A percentile compares a stretch with the other conserved stretches of the same genome.
Evolutionary conservation across 2,113 vertebrate genomes (phyloP).

Genomic region (Phaethornis superciliosus): DNA sequence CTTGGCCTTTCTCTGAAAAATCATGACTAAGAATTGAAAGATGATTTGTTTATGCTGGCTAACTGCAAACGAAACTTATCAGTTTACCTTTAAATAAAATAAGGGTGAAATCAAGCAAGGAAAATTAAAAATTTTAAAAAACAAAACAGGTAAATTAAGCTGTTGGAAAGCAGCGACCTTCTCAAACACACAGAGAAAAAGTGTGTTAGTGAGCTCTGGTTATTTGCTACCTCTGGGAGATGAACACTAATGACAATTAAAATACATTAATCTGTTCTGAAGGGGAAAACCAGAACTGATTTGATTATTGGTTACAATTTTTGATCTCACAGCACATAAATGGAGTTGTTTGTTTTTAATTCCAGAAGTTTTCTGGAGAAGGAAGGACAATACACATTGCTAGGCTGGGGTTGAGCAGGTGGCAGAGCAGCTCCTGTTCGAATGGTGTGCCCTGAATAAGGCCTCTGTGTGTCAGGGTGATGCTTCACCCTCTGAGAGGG

Average conservation of each 20-base stretch:
- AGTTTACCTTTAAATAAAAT: background rate
- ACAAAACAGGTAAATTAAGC: background rate
- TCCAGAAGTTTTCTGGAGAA: background rate
- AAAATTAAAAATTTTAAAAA: background rate
- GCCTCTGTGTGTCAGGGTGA: background rate
- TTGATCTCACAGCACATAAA: accelerated
- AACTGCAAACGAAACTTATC: background rate
- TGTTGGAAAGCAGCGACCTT: background rate
- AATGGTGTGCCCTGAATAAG: background rate
- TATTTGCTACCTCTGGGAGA: background rate
- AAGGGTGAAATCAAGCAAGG: background rate
- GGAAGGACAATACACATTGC: background rate
- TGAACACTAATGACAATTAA: background rate
- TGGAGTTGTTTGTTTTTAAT: background rate
- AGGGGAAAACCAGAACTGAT: background rate
- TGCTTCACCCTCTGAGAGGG: background rate
- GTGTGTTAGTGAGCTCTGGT: background rate
- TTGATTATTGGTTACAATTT: background rate
- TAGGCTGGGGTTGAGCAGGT: background rate
- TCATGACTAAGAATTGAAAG: background rate
- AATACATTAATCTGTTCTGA: background rate
- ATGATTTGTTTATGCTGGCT: background rate
- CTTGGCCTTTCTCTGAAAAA: slow-evolving; percentile 16
- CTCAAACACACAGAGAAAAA: background rate
- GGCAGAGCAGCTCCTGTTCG: accelerated